A percentile compares a stretch with the other conserved stretches of the same genome.
These are phyloP conservation scores for Colistium nudipinnis DNA, from an alignment of 2,113 vertebrate species.

Conservation along the genomic window DNA sequence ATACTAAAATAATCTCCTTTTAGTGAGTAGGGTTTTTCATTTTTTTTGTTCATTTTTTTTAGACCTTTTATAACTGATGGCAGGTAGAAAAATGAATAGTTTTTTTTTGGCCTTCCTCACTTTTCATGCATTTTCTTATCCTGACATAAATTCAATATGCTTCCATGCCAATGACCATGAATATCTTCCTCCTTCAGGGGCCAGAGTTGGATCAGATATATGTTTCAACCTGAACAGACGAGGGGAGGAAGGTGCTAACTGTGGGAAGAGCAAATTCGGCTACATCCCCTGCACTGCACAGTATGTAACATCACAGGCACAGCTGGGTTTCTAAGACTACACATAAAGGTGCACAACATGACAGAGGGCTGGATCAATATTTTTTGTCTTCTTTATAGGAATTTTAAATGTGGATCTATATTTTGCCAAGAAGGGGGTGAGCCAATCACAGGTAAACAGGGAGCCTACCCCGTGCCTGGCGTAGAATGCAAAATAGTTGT, in stretches of 20 bases:
- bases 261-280: constrained; percentile 70
- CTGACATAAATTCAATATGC: neutral
- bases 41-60: too few relatives aligned
- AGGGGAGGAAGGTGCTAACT: constrained; percentile 79
- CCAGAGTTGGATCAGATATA: constrained; percentile 69
- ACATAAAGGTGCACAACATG: too few relatives aligned
- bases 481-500: constrained; percentile 64
- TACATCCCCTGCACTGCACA: constrained; percentile 72
- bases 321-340: neutral
- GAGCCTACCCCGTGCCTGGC: neutral
- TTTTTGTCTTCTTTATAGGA: constrained; percentile 63
- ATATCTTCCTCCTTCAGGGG: constrained; percentile 64
- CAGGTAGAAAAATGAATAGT: neutral
- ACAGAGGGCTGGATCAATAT: too few relatives aligned
- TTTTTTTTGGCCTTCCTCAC: neutral
- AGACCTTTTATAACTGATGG: too few relatives aligned
- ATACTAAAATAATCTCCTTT: too few relatives aligned
- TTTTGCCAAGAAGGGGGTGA: constrained; percentile 80
- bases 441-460: constrained; percentile 70
- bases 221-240: constrained; percentile 82
- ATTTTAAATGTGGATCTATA: constrained; percentile 83
- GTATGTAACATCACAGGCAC: constrained; percentile 69
- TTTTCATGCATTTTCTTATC: neutral
- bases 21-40: too few relatives aligned
- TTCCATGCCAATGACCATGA: neutral